phyloP scores from a whole-genome alignment of 2,888 invertebrate genomes.

The Protodeltote pygarga region DNA sequence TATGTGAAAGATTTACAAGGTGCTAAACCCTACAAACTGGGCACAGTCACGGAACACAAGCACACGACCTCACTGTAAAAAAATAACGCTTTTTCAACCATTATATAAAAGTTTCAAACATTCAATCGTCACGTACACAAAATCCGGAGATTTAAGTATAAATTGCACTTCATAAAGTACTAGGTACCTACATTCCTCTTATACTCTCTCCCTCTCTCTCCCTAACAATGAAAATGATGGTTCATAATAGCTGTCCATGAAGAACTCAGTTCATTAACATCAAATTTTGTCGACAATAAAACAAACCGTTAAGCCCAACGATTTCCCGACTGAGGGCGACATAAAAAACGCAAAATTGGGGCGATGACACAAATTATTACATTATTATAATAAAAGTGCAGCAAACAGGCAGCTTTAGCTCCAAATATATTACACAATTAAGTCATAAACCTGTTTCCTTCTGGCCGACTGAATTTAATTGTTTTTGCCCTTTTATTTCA shows the following conservation, averaged over 20 bases:
- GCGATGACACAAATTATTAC: constrained; percentile 50
- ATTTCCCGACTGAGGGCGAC: constrained; percentile 44
- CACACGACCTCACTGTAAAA: constrained; percentile 42
- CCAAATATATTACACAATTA: constrained; percentile 73
- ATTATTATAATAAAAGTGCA: constrained; percentile 68
- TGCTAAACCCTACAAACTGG: constrained; percentile 71
- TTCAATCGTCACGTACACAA: constrained; percentile 27
- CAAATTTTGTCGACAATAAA: constrained; percentile 63
- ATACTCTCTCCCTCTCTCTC: constrained; percentile 30
- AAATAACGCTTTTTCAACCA: constrained; percentile 36
- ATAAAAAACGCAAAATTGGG: constrained; percentile 57
- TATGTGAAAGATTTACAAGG: constrained; percentile 79
- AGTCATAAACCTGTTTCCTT: constrained; percentile 63
- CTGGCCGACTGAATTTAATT: constrained; percentile 67
- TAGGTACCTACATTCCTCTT: constrained; percentile 19
- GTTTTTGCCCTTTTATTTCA: constrained; percentile 62
- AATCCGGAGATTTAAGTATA: constrained; percentile 18
- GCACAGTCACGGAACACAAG: constrained; percentile 71
- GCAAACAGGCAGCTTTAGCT: constrained; percentile 60
- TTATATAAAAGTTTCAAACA: constrained; percentile 25
- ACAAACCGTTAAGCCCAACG: constrained; percentile 61
- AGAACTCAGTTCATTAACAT: constrained; percentile 60
- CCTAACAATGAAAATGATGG: constrained; percentile 35
- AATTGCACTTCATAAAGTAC: constrained; percentile 10
- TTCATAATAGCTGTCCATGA: constrained; percentile 47